Base-by-base conservation (phyloP, 2,888 invertebrate species). In the Plebejus anna region DNA sequence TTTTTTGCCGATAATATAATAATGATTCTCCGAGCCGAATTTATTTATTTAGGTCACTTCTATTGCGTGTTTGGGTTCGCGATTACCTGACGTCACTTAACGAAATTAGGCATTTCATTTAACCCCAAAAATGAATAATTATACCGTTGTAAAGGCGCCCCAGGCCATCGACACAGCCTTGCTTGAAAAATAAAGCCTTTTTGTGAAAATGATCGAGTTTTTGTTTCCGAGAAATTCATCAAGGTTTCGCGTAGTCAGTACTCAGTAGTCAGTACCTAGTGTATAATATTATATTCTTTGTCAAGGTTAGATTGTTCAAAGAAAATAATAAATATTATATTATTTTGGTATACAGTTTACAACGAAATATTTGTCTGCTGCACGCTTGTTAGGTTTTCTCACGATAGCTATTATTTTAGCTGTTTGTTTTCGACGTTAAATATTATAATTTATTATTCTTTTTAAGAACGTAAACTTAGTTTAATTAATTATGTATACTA, bases 91-190 rank as follows among this genome's bases (percentile, higher is more conserved):
- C 66, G 32, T 66, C 66, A 66, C 66, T 32, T 66, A 66, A 66
- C 32, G 66, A 66, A 66, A 66, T 66, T 66, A 66, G 66, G 66
- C 36, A 66, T 66, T 66, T 66, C 32, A 66, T 66, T 66, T 16
- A 66, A 32, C 13, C 66, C 66, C 32, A 16, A 66, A 66, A 66
- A 66, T 22, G 0, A 66, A 0, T 66, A 66, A 36, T 32, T 66
- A 66, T 66, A 66, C 32, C 32, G 66, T 13, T 66, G 66, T 66
- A 36, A 32, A 66, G 66, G 32, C 66, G 32, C 66, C 66, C 28
- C 32, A 16, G 66, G 32, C 16, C 13, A 66, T 66, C 66, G 66
- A 66, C 66, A 66, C 32, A 13, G 66, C 66, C 32, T 66, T 66
- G 32, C 66, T 32, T 66, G 66, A 36, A 32, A 16, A 66, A 0